These are phyloP conservation scores for Xenentodon cancila DNA, from an alignment of 2,797 vertebrate genomes.

Conservation along the genomic window DNA sequence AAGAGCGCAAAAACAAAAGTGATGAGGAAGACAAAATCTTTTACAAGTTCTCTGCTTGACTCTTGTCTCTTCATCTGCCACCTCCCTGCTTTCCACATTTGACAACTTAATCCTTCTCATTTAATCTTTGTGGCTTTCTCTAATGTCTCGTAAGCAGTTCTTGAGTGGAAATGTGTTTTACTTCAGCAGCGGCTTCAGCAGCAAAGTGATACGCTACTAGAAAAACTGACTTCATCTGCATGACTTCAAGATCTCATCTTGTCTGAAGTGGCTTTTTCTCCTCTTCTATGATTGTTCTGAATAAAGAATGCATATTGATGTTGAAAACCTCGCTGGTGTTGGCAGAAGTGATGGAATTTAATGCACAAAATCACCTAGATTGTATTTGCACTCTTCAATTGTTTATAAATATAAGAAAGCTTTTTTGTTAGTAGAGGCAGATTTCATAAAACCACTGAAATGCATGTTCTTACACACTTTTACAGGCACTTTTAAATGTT, in stretches of 20 bases:
- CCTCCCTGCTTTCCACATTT: constrained; percentile 3
- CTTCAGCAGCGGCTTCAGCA: not conserved
- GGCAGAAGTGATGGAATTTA: too few species aligned
- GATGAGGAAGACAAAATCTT: too few species aligned
- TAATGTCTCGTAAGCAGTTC: constrained; percentile 17
- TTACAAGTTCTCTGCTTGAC: too few species aligned
- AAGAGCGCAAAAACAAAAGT: too few species aligned
- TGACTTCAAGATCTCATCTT: constrained; percentile 30
- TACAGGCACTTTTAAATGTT: too few species aligned
- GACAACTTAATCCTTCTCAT: not conserved
- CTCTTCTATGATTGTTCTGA: constrained; percentile 16
- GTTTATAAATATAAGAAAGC: not conserved
- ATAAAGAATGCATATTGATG: constrained; percentile 13
- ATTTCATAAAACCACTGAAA: too few species aligned
- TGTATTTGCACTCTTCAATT: not conserved
- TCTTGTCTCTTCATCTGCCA: not conserved
- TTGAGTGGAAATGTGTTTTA: constrained; percentile 6
- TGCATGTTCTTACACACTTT: too few species aligned
- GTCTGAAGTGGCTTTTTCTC: constrained; percentile 25
- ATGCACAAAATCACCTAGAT: too few species aligned
- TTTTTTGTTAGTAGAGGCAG: too few species aligned
- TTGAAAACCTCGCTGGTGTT: constrained; percentile 4
- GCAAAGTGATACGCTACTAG: not conserved
- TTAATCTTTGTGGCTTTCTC: constrained; percentile 1
- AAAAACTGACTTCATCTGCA: constrained; percentile 19